Conservation (phyloP, 2,888 invertebrate species). For the Liposcelis brunnea region DNA sequence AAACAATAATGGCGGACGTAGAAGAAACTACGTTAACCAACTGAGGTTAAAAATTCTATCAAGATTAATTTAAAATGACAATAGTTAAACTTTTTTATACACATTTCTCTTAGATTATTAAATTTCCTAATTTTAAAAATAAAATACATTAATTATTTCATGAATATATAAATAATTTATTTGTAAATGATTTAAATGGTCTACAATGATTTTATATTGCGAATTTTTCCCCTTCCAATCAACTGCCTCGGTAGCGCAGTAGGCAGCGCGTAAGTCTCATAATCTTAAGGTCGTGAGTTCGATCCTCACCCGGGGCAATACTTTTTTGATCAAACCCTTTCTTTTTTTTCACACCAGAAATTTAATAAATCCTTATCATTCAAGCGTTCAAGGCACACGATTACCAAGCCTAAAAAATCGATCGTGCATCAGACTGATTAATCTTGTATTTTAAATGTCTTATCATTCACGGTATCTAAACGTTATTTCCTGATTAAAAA, state of each 20-base stretch:
- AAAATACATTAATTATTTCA: neutral
- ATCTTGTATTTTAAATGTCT: no score
- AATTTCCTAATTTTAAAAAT: neutral
- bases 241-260: conserved; percentile 64
- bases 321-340: conserved; percentile 16
- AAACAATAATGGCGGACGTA: conserved; percentile 6
- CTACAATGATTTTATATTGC: no score
- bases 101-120: neutral
- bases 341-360: no score
- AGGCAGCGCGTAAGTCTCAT: conserved; percentile 82
- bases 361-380: no score
- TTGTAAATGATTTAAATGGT: no score
- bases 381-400: no score
- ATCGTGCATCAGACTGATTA: no score
- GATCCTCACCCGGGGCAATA: conserved; percentile 77
- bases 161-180: neutral
- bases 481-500: no score
- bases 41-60: neutral
- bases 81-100: no score
- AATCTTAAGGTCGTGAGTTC: conserved; percentile 92
- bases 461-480: no score
- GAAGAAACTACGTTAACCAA: no score
- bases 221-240: neutral
- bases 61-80: neutral
- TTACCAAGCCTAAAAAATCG: no score